Percentiles rank a stretch among this genome's conserved stretches.
Conservation (phyloP, 37 sponge, comb jelly and placozoan genomes). For the Cladorhizidae sp. region DNA sequence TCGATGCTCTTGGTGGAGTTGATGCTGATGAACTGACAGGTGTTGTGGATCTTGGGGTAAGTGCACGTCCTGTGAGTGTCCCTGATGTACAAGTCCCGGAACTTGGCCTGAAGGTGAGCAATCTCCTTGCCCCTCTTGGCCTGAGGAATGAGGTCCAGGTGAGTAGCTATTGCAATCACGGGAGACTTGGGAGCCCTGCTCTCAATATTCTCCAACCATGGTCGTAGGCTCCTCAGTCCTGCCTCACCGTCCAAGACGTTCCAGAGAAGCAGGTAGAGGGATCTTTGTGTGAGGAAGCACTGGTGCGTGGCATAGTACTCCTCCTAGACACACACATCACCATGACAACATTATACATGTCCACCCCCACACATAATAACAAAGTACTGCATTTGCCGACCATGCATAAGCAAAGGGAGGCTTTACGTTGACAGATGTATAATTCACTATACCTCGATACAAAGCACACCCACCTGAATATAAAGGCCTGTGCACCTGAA, state of each 20-base stretch:
- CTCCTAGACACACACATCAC: conserved; percentile 23
- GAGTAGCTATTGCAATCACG: conserved; percentile 82
- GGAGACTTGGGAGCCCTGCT: conserved; percentile 63
- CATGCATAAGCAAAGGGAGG: too few relatives aligned
- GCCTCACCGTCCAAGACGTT: conserved; percentile 62
- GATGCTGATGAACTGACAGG: conserved; percentile 46
- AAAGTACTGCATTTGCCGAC: too few relatives aligned
- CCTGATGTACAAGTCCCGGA: conserved; percentile 47
- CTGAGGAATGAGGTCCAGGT: conserved; percentile 52
- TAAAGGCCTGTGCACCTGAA: too few relatives aligned
- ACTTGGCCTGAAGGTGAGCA: conserved; percentile 15
- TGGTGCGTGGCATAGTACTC: conserved; percentile 95
- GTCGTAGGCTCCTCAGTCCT: conserved; percentile 58
- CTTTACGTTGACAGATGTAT: too few relatives aligned
- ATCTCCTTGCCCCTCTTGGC: not conserved
- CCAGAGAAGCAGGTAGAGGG: conserved; percentile 84
- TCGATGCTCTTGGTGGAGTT: conserved; percentile 32
- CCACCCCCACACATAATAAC: too few relatives aligned
- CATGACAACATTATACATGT: too few relatives aligned
- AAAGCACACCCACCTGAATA: too few relatives aligned
- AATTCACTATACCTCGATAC: too few relatives aligned
- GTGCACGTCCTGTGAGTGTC: conserved; percentile 7
- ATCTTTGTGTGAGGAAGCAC: conserved; percentile 81
- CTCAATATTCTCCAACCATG: conserved; percentile 92
- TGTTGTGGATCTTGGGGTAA: conserved; percentile 15